Percentiles rank a stretch among this genome's conserved stretches.
Conservation (phyloP, 2,888 invertebrate species). For the Frankliniella intonsa region DNA sequence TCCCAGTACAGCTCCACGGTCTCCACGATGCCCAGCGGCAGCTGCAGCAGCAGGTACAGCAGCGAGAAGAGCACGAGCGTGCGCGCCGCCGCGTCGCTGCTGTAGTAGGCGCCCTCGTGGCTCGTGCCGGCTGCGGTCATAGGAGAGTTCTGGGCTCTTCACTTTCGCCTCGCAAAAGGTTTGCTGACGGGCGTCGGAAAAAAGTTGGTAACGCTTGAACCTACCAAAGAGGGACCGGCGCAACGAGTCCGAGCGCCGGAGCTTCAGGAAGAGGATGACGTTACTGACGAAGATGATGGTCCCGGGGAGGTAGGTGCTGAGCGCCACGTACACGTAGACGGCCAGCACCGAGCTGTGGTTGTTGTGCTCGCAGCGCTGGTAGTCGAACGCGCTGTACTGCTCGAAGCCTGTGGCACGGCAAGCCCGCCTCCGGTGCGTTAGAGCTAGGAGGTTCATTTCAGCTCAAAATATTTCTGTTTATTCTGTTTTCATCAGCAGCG, state of each 20-base stretch:
- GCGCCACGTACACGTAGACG: slow-evolving; percentile 45
- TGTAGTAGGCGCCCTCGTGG: slow-evolving; percentile 38
- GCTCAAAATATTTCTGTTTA: no score
- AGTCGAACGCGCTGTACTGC: slow-evolving; percentile 46
- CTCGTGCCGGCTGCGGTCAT: slow-evolving; percentile 34
- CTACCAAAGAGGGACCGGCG: slow-evolving; percentile 41
- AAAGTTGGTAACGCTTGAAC: slow-evolving; percentile 34
- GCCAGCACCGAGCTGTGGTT: slow-evolving; percentile 43
- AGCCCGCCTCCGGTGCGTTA: background rate
- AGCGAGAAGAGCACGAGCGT: slow-evolving; percentile 45
- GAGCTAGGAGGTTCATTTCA: background rate
- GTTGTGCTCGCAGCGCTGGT: slow-evolving; percentile 43
- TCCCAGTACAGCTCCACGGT: slow-evolving; percentile 46
- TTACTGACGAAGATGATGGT: slow-evolving; percentile 45
- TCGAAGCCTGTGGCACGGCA: slow-evolving; percentile 43
- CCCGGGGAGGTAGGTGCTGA: slow-evolving; percentile 46
- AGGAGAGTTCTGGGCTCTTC: background rate
- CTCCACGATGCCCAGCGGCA: slow-evolving; percentile 46
- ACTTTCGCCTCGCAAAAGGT: background rate
- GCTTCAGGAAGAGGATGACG: slow-evolving; percentile 42
- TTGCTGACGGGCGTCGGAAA: background rate
- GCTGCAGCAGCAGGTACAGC: slow-evolving; percentile 44
- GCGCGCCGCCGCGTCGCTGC: slow-evolving; percentile 42
- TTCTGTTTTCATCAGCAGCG: no score
- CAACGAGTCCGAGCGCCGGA: slow-evolving; percentile 41